Evolutionary conservation across 37 sponge, comb jelly and placozoan genomes (phyloP), one percentile per base, ranked within the genome.

Genomic region (Geodia barretti): DNA sequence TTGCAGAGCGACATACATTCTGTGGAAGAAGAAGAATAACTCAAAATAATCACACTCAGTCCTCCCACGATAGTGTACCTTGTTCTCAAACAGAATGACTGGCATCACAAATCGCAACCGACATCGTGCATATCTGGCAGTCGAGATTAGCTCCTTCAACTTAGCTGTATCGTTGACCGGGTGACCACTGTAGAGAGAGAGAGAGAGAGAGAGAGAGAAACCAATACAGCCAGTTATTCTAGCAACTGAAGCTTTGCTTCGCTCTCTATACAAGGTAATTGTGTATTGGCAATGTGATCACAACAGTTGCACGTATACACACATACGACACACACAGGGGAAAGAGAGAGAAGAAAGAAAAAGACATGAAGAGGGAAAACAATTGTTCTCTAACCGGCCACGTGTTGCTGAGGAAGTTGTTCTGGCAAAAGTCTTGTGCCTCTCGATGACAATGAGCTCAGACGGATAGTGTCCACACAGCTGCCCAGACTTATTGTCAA

Each of bases 31-130:
- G n/a, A 1, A 74, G 30, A n/a, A n/a, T n/a, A n/a, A n/a, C n/a
- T n/a, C n/a, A n/a, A n/a, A n/a, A n/a, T n/a, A n/a, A 73, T 24
- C 60, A 20, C 19, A 21, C 19, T 59, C 60, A 14, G 14, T 20
- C 20, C 14, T 20, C 60, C 60, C 7, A 64, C 42, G 39, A 4
- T n/a, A n/a, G n/a, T n/a, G n/a, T n/a, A 88, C 93, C 87, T 98
- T 96, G 84, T 95, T 88, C 38, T 76, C 71, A 73, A 82, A 90
- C 30, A 95, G 84, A 1, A 98, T 86, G 33, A 95, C 98, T 17
- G 98, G 98, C 30, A 95, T 88, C 19, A 88, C 92, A 85, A 98
- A 98, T 39, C 98, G 68, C 17, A 85, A 84, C 21, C 96, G 79
- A 72, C 94, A 95, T 34, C 98, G 84, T 24, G 98, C 98, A 70